These are phyloP conservation scores for Syndactyla subalaris DNA, from an alignment of 2,797 vertebrate species.

Conservation along the genomic window DNA sequence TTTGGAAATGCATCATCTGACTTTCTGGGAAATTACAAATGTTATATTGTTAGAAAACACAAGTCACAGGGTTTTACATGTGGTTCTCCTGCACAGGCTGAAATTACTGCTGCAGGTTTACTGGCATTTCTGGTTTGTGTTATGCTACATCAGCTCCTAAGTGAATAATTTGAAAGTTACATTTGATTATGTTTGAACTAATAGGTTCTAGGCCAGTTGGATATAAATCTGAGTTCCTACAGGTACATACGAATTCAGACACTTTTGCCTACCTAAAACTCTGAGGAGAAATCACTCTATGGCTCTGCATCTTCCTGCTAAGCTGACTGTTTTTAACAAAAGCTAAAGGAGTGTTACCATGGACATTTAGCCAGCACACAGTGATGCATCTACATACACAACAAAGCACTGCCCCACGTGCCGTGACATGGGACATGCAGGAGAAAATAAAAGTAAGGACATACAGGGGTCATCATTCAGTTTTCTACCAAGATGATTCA, in stretches of 20 bases:
- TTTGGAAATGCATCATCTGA: background rate
- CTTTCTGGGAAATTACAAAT: background rate
- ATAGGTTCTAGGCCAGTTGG: background rate
- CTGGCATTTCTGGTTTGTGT: background rate
- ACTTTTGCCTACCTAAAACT: background rate
- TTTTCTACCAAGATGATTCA: no score
- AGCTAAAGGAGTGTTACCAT: no score
- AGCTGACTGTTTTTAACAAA: background rate
- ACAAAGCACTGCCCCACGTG: no score
- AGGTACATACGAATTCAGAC: background rate
- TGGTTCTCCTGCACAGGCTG: background rate
- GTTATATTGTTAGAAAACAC: background rate
- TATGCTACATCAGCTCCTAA: background rate
- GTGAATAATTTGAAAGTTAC: background rate
- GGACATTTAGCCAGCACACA: no score
- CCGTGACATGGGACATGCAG: no score
- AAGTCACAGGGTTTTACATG: background rate
- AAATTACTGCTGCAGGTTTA: background rate
- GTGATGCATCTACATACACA: no score
- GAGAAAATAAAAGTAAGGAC: no score
- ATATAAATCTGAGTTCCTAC: background rate
- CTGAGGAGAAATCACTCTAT: background rate
- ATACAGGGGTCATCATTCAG: no score
- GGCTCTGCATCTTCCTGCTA: background rate
- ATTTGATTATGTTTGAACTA: background rate